phyloP scores from a whole-genome alignment of 2,888 invertebrate genomes.

The Platycheirus albimanus region DNA sequence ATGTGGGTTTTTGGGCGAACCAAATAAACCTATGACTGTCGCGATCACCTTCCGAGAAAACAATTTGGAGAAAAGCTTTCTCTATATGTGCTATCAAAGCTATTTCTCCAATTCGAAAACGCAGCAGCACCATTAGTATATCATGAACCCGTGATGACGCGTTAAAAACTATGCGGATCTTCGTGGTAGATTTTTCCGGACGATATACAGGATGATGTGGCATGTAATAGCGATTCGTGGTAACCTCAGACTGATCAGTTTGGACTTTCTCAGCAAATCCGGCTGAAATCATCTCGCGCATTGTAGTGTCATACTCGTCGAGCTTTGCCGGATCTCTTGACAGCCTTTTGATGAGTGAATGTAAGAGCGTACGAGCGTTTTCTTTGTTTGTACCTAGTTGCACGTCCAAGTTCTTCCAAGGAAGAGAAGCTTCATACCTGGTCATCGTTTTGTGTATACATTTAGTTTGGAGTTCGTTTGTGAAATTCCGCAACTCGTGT shows the following conservation, averaged over 20 bases:
- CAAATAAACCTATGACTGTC: slow-evolving; percentile 23
- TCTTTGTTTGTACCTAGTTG: slow-evolving; percentile 11
- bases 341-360: slow-evolving; percentile 11
- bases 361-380: slow-evolving; percentile 19
- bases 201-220: slow-evolving; percentile 27
- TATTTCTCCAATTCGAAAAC: slow-evolving; percentile 16
- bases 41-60: slow-evolving; percentile 3
- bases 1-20: background rate
- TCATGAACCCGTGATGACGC: slow-evolving; percentile 35
- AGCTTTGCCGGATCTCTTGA: slow-evolving; percentile 1
- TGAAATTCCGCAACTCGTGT: background rate
- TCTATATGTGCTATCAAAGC: slow-evolving; percentile 25
- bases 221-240: background rate
- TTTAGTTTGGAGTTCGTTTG: background rate
- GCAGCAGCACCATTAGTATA: slow-evolving; percentile 10
- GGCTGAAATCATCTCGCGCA: background rate
- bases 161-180: slow-evolving; percentile 13
- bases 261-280: background rate
- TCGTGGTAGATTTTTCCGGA: slow-evolving; percentile 26
- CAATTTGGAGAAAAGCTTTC: slow-evolving; percentile 22
- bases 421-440: slow-evolving; percentile 1
- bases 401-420: slow-evolving; percentile 4
- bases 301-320: background rate
- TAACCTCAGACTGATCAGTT: background rate
- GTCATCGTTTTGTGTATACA: slow-evolving; percentile 2